Percentiles rank a stretch among this genome's conserved stretches.
phyloP scores from a whole-genome alignment of 2,888 invertebrate species.

The Antitype chi region DNA sequence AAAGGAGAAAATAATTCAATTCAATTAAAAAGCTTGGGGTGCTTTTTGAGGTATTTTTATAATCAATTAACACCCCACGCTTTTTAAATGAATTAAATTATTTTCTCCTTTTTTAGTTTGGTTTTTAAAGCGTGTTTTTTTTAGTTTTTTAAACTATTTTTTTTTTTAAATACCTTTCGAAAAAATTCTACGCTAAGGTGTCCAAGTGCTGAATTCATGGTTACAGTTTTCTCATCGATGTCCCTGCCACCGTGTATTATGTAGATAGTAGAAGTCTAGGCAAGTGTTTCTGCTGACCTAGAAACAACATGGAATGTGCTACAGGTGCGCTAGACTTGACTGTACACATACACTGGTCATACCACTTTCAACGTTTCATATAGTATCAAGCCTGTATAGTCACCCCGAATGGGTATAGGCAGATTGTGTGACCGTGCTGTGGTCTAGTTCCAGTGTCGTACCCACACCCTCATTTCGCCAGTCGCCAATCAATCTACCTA shows the following conservation, averaged over 20 bases:
- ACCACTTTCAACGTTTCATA: constrained; percentile 23
- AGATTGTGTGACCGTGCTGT: not conserved
- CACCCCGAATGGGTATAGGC: not conserved
- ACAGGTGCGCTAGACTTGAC: not conserved
- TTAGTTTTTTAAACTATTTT: too few species aligned
- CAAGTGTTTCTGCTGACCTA: constrained; percentile 23
- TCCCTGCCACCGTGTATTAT: not conserved
- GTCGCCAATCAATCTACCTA: not conserved
- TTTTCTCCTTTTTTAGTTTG: too few species aligned
- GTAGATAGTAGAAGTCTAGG: constrained; percentile 6
- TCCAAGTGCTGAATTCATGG: too few species aligned
- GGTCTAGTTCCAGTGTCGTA: not conserved
- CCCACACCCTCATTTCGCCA: not conserved
- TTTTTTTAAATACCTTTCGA: too few species aligned
- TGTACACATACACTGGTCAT: constrained; percentile 8
- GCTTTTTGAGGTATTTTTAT: too few species aligned
- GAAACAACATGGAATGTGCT: constrained; percentile 14
- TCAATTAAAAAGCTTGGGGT: too few species aligned
- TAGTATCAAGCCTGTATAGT: not conserved
- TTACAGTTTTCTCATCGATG: too few species aligned
- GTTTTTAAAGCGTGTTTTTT: too few species aligned
- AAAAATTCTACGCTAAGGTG: too few species aligned
- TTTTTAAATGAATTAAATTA: too few species aligned
- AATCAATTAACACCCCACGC: too few species aligned
- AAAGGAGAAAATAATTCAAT: too few species aligned